A percentile compares a stretch with the other conserved stretches of the same genome.
Conservation (phyloP, 2,888 invertebrate species). For the Argyresthia albistria region DNA sequence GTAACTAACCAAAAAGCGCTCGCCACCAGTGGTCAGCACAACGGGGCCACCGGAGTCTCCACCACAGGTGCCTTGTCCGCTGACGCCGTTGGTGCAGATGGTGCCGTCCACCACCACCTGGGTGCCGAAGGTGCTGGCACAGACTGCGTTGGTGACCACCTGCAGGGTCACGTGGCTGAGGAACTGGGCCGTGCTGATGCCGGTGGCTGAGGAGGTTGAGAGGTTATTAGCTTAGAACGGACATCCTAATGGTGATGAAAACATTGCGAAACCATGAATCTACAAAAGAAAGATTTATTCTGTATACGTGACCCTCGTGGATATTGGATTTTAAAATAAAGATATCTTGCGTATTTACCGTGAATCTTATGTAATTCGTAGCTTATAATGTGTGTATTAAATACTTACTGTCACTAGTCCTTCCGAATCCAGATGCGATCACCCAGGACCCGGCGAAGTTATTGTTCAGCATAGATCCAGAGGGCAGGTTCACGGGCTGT, state of each 20-base stretch:
- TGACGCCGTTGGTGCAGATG: constrained; percentile 24
- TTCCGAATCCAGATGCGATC: constrained; percentile 8
- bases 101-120: constrained; percentile 16
- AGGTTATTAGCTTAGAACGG: too few relatives aligned
- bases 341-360: too few relatives aligned
- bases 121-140: constrained; percentile 19
- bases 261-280: too few relatives aligned
- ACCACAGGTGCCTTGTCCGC: constrained; percentile 31
- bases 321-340: too few relatives aligned
- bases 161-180: constrained; percentile 41
- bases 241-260: too few relatives aligned
- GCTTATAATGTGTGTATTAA: too few relatives aligned
- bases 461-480: constrained; percentile 8
- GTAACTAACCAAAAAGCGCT: too few relatives aligned
- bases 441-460: constrained; percentile 5
- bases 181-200: constrained; percentile 18
- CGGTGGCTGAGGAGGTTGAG: not conserved
- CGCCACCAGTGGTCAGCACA: constrained; percentile 13
- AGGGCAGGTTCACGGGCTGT: constrained; percentile 20
- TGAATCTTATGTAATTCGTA: too few relatives aligned
- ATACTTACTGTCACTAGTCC: constrained; percentile 6
- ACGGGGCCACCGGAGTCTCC: constrained; percentile 28
- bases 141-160: constrained; percentile 25
- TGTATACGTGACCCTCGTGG: too few relatives aligned
- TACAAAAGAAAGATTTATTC: too few relatives aligned